Evolutionary conservation across 2,113 vertebrate genomes (phyloP).

Genomic region (Micronisus gabar): DNA sequence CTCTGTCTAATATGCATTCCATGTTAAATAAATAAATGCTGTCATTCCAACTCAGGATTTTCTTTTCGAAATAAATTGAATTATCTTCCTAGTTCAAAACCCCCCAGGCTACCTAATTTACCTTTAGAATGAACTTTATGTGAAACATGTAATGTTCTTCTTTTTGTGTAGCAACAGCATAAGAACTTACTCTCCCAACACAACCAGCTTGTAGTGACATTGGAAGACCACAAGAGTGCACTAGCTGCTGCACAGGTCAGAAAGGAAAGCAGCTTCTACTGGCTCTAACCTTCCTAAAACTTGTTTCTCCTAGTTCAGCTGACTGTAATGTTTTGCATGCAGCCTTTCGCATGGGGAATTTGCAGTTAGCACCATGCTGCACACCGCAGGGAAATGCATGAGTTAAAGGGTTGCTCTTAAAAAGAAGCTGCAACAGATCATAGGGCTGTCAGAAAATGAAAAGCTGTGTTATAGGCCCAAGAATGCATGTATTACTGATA

Average conservation of each 20-base stretch:
- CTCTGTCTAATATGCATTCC: not conserved
- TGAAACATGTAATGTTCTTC: slow-evolving; percentile 65
- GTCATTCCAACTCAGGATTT: not conserved
- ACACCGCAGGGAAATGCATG: slow-evolving; percentile 59
- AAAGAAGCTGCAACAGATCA: not conserved
- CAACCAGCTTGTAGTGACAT: slow-evolving; percentile 87
- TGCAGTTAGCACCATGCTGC: not conserved
- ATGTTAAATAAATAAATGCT: not conserved
- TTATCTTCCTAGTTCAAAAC: not conserved
- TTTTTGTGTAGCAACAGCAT: slow-evolving; percentile 86
- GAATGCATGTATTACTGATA: not conserved
- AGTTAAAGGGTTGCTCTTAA: not conserved
- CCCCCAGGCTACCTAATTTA: not conserved
- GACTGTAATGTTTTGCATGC: slow-evolving; percentile 61
- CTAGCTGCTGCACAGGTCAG: slow-evolving; percentile 94
- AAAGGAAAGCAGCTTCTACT: slow-evolving; percentile 41
- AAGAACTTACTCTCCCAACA: slow-evolving; percentile 89
- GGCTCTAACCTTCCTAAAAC: not conserved
- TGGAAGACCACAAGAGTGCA: slow-evolving; percentile 99
- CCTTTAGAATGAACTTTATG: not conserved
- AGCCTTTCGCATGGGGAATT: slow-evolving; percentile 9
- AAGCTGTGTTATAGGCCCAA: not conserved
- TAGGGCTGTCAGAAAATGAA: not conserved
- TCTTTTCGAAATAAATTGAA: not conserved
- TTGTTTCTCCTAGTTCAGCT: not conserved